Conservation (phyloP, 2,888 invertebrate species). For the Stenotaenia linearis region DNA sequence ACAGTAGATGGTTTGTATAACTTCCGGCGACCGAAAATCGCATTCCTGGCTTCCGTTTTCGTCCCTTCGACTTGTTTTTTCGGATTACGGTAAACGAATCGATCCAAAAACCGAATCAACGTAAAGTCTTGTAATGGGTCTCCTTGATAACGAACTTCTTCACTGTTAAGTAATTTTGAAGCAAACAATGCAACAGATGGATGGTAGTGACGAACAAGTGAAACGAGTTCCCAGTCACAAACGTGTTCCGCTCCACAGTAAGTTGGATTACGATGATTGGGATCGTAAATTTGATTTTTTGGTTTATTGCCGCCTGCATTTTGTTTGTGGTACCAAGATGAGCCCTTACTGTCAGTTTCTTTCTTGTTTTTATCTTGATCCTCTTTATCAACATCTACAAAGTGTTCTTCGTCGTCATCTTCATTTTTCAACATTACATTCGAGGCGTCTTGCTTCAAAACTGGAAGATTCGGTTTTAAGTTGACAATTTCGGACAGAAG, state of each 20-base stretch:
- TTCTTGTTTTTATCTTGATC: conserved; percentile 17
- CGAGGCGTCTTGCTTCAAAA: background rate
- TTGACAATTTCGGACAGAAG: conserved; percentile 55
- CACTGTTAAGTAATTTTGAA: conserved; percentile 63
- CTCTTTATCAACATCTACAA: conserved; percentile 31
- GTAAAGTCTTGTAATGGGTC: conserved; percentile 92
- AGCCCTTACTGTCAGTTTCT: conserved; percentile 29
- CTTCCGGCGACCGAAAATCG: conserved; percentile 40
- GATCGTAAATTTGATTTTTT: conserved; percentile 46
- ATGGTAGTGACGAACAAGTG: conserved; percentile 72
- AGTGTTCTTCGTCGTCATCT: conserved; percentile 40
- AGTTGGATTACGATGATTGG: conserved; percentile 70
- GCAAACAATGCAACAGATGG: conserved; percentile 88
- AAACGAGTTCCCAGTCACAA: conserved; percentile 67
- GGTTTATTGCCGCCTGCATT: conserved; percentile 39
- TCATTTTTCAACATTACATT: conserved; percentile 32
- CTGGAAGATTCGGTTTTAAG: background rate
- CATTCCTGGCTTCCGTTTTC: conserved; percentile 13
- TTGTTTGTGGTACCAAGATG: conserved; percentile 46
- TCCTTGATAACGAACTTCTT: conserved; percentile 75
- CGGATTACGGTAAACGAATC: conserved; percentile 89
- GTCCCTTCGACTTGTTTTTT: conserved; percentile 43
- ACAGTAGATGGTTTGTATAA: conserved; percentile 62
- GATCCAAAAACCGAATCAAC: conserved; percentile 81
- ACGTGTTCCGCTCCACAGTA: conserved; percentile 71